Evolutionary conservation across 2,113 vertebrate genomes (phyloP), one percentile per base, ranked within the genome.

Genomic region (Diphyllodes magnificus): DNA sequence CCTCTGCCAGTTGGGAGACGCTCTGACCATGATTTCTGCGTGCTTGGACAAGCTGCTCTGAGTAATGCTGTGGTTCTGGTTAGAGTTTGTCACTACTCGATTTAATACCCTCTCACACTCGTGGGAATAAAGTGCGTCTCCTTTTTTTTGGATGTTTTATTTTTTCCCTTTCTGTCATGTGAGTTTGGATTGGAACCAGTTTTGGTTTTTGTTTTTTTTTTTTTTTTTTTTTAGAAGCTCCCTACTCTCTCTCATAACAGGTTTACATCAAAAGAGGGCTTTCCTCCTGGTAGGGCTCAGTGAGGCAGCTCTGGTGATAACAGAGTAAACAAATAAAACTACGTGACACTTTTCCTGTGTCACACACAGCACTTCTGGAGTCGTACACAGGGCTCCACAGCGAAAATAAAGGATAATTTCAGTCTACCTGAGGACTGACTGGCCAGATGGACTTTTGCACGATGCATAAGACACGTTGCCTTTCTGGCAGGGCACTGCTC

Each of bases 1-100:
- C 30, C 31, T 93, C 57, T 59, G 35, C 75, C 7, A 3, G 45
- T 4, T 75, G 53, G n/a, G 65, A 91, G 60, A 57, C 47, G 88
- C 73, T 88, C 47, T 59, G 88, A 78, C 88, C 71, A 24, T 0
- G 9, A 69, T 77, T 73, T 75, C 76, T 88, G 60, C 79, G 35
- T 61, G 85, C 76, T 77, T 88, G 51, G 50, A 56, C 90, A 93
- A 88, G 93, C 64, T 86, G 31, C 56, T 81, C 49, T 90, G 85
- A 94, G 56, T 93, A 88, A 93, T 64, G 57, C 39, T 75, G 79
- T 44, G 39, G 60, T 88, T 93, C 90, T 90, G 47, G 82, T 86
- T 92, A 63, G 94, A 85, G 90, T 93, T 88, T 92, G 80, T 93
- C 90, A 83, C 72, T 59, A 15, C 17, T 59, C 1, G 0, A 59